Conservation (phyloP, 2,797 vertebrate species). For the Micrastur ruficollis region DNA sequence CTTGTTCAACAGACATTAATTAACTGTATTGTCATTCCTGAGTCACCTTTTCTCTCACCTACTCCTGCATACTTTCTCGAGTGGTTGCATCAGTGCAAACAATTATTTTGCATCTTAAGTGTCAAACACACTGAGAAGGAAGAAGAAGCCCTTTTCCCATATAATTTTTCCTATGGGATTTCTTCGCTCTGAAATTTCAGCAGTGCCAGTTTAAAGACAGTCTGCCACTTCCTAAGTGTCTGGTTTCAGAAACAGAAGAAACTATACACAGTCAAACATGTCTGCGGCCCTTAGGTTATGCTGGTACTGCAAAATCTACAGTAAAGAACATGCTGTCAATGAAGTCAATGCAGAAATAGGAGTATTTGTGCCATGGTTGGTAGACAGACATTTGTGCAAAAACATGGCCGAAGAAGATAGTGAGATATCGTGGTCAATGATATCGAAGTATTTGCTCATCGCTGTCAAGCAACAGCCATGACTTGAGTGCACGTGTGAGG, state of each 20-base stretch:
- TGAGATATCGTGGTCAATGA: rapidly evolving
- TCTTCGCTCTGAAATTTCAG: neutral
- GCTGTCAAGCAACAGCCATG: neutral
- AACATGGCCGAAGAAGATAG: neutral
- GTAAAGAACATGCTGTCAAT: neutral
- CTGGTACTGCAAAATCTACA: neutral
- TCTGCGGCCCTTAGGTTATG: neutral
- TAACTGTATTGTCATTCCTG: neutral
- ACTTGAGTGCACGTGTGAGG: neutral
- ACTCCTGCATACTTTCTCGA: neutral
- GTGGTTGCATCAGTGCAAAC: neutral
- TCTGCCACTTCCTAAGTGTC: neutral
- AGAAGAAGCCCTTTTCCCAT: neutral
- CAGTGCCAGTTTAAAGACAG: neutral
- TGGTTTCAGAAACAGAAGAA: neutral
- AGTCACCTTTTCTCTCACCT: neutral
- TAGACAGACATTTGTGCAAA: neutral
- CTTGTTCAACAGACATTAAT: neutral
- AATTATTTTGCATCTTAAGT: neutral
- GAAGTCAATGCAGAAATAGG: neutral
- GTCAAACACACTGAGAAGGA: neutral
- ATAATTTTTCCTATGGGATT: neutral
- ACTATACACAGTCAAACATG: too few species aligned
- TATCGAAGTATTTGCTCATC: neutral
- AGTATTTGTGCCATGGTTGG: neutral